These are phyloP conservation scores for Drosophila serrata DNA, from an alignment of 1,140 invertebrate species.

Conservation along the genomic window DNA sequence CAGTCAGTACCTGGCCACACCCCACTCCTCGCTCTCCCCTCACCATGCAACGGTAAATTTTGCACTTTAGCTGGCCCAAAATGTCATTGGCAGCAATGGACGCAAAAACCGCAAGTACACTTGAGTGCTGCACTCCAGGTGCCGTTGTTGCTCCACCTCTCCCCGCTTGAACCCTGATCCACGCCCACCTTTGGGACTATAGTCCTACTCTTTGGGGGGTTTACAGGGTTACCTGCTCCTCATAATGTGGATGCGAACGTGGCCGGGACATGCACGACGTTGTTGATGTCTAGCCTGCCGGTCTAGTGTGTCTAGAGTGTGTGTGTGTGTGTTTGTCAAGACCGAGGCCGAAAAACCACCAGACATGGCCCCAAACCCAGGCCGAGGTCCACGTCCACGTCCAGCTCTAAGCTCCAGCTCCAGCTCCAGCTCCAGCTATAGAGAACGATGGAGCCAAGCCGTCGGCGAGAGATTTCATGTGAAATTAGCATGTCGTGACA, in stretches of 20 bases:
- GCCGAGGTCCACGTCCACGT: slow-evolving; percentile 23
- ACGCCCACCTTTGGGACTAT: slow-evolving; percentile 8
- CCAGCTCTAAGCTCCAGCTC: slow-evolving; percentile 15
- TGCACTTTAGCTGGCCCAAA: slow-evolving; percentile 80
- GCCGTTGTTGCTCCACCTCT: slow-evolving; percentile 61
- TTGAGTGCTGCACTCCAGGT: slow-evolving; percentile 83
- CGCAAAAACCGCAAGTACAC: slow-evolving; percentile 84
- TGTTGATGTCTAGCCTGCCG: slow-evolving; percentile 74
- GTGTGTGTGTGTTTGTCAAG: slow-evolving; percentile 58
- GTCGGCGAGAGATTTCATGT: slow-evolving; percentile 82
- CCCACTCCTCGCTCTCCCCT: background rate
- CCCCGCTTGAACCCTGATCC: slow-evolving; percentile 6
- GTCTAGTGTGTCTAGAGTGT: slow-evolving; percentile 53
- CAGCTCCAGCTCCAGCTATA: slow-evolving; percentile 19
- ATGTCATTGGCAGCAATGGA: slow-evolving; percentile 82
- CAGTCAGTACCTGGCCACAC: background rate
- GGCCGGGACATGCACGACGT: slow-evolving; percentile 75
- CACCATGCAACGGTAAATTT: slow-evolving; percentile 75
- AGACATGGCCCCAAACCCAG: slow-evolving; percentile 57
- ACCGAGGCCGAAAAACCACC: slow-evolving; percentile 69
- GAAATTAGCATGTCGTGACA: slow-evolving; percentile 84
- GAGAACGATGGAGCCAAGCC: slow-evolving; percentile 52
- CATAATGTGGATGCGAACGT: slow-evolving; percentile 70
- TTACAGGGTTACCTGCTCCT: slow-evolving; percentile 26
- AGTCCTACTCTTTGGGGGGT: background rate